These are phyloP conservation scores for Leptura quadrifasciata DNA, from an alignment of 2,888 invertebrate genomes.

Conservation along the genomic window DNA sequence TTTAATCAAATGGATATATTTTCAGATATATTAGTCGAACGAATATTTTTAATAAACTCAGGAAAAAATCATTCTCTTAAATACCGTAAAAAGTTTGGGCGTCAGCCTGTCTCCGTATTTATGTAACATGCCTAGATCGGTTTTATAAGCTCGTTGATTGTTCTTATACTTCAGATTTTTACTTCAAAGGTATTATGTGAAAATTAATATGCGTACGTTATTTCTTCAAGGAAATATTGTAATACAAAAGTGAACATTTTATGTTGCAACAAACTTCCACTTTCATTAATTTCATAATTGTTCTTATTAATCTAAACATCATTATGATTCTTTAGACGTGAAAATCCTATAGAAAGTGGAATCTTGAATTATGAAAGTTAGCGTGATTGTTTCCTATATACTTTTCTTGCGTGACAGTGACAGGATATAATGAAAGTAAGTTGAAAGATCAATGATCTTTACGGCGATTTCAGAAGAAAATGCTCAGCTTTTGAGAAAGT, in stretches of 20 bases:
- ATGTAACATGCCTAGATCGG: too few relatives aligned
- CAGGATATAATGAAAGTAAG: conserved; percentile 33
- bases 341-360: conserved; percentile 27
- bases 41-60: too few relatives aligned
- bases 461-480: conserved; percentile 6
- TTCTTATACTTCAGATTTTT: too few relatives aligned
- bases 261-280: background rate
- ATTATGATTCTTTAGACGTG: conserved; percentile 10
- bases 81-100: too few relatives aligned
- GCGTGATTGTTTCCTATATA: conserved; percentile 21
- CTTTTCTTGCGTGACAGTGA: conserved; percentile 12
- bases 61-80: too few relatives aligned
- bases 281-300: conserved; percentile 4
- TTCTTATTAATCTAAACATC: background rate
- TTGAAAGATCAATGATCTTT: conserved; percentile 27
- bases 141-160: too few relatives aligned
- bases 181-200: too few relatives aligned
- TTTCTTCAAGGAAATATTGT: too few relatives aligned
- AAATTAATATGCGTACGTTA: too few relatives aligned
- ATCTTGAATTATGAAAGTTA: conserved; percentile 28
- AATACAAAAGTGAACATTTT: background rate
- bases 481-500: conserved; percentile 13
- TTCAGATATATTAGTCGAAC: too few relatives aligned
- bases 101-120: too few relatives aligned
- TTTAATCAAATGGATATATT: too few relatives aligned